phyloP scores from a whole-genome alignment of 2,888 invertebrate species.

The Palloptera scutellata region DNA sequence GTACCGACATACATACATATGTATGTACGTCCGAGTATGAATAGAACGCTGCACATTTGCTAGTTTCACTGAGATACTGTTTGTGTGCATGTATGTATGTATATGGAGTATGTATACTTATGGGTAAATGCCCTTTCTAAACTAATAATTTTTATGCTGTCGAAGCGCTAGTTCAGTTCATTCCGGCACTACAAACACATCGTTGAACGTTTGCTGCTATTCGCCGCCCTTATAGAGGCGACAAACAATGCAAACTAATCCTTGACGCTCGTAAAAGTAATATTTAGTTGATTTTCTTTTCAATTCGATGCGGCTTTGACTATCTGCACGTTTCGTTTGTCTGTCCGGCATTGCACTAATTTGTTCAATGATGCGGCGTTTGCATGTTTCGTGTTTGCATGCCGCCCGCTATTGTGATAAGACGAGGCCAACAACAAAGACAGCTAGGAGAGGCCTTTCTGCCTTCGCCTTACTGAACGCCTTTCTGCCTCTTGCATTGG shows the following conservation, averaged over 20 bases:
- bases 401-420: neutral
- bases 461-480: no score
- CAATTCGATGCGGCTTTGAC: neutral
- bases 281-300: slow-evolving; percentile 7
- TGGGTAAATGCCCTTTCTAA: neutral
- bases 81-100: neutral
- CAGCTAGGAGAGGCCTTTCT: no score
- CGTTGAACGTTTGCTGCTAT: no score
- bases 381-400: neutral
- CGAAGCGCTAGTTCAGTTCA: neutral
- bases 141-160: neutral
- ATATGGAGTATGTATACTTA: neutral
- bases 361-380: slow-evolving; percentile 4
- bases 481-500: no score
- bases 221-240: slow-evolving; percentile 27
- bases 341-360: slow-evolving; percentile 17
- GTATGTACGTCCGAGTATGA: neutral
- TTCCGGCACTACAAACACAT: no score
- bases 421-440: no score
- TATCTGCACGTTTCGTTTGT: neutral
- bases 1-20: slow-evolving; percentile 1
- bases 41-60: neutral
- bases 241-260: slow-evolving; percentile 30
- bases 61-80: neutral
- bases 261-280: slow-evolving; percentile 18